Percentiles rank a stretch among this genome's conserved stretches.
phyloP scores from a whole-genome alignment of 53 echinoderm and acorn worm genomes.

The Hippasteria phrygiana region DNA sequence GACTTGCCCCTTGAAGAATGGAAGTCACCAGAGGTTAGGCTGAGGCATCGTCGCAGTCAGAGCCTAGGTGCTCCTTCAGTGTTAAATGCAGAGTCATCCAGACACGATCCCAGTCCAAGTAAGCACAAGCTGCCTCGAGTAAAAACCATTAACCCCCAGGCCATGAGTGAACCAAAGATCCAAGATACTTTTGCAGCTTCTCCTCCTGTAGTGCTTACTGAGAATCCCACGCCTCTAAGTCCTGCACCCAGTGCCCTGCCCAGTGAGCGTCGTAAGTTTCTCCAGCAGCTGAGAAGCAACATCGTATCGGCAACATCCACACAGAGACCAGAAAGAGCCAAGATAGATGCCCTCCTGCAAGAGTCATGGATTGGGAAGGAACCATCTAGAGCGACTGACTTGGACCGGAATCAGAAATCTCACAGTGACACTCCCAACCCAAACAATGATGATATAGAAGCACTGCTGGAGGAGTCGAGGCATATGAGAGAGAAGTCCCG shows the following conservation, averaged over 20 bases:
- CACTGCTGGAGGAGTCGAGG: conserved; percentile 75
- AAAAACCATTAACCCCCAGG: neutral
- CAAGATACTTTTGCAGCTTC: neutral
- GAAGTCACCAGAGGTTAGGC: conserved; percentile 45
- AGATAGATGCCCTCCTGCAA: conserved; percentile 70
- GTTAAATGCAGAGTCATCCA: neutral
- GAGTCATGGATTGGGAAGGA: conserved; percentile 51
- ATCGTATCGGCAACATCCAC: conserved; percentile 75
- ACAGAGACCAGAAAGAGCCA: conserved; percentile 67
- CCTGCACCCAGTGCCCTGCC: conserved; percentile 52
- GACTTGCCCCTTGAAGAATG: conserved; percentile 84
- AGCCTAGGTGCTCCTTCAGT: neutral
- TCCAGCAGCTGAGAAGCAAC: conserved; percentile 79
- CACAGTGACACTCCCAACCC: neutral
- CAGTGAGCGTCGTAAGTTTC: conserved; percentile 80
- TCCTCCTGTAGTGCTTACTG: neutral
- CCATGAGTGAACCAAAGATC: neutral
- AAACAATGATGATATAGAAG: conserved; percentile 51
- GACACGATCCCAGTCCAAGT: conserved; percentile 38
- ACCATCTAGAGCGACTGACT: neutral
- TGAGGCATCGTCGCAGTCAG: conserved; percentile 36
- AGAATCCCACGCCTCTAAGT: neutral
- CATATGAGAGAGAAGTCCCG: conserved; percentile 73
- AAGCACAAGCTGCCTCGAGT: conserved; percentile 31
- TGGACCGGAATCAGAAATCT: neutral